phyloP scores from a whole-genome alignment of 2,888 invertebrate genomes.

The Cotesia congregata region DNA sequence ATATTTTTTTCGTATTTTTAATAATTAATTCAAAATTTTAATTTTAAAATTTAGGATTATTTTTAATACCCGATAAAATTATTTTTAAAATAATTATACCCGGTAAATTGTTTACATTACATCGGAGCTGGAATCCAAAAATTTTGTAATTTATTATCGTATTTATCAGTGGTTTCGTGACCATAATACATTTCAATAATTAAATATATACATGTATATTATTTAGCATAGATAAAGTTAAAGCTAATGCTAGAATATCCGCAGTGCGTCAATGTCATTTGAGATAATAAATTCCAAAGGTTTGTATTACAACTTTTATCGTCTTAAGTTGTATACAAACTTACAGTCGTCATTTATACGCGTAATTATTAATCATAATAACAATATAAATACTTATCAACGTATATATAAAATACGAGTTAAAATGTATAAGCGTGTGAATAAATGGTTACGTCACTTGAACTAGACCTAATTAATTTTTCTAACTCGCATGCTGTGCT shows the following conservation, averaged over 20 bases:
- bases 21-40: too few relatives aligned
- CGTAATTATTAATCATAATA: not conserved
- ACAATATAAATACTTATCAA: not conserved
- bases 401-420: too few relatives aligned
- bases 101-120: too few relatives aligned
- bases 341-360: not conserved
- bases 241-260: not conserved
- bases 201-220: too few relatives aligned
- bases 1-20: too few relatives aligned
- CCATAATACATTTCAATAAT: too few relatives aligned
- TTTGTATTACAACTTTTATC: not conserved
- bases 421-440: slow-evolving; percentile 6
- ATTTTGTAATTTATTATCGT: too few relatives aligned
- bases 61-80: too few relatives aligned
- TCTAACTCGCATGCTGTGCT: not conserved
- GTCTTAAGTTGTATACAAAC: not conserved
- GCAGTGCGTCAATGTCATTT: slow-evolving; percentile 22
- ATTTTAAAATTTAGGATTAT: too few relatives aligned
- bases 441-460: slow-evolving; percentile 20
- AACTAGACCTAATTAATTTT: slow-evolving; percentile 36
- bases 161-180: too few relatives aligned
- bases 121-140: too few relatives aligned
- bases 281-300: slow-evolving; percentile 22
- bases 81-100: too few relatives aligned
- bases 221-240: not conserved